Conservation (phyloP, 2,888 invertebrate species). For the Physocephala rufipes region DNA sequence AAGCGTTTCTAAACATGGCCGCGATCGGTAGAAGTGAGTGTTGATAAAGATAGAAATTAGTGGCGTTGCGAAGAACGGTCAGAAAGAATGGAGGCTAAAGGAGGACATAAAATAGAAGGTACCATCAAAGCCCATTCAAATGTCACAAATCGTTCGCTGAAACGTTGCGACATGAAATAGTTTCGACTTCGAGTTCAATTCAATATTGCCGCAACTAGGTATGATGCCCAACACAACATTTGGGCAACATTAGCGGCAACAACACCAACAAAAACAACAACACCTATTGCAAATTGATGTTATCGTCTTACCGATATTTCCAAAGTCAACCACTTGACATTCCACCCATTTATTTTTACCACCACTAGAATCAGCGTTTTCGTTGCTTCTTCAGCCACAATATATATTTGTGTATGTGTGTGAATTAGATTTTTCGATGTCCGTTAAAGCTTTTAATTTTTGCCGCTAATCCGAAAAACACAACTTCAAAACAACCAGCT, state of each 20-base stretch:
- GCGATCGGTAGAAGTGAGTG: too few species aligned
- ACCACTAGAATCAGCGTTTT: background rate
- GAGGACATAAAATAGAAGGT: conserved; percentile 46
- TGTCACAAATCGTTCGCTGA: conserved; percentile 62
- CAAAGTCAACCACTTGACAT: conserved; percentile 52
- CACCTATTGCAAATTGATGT: conserved; percentile 42
- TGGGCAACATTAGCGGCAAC: conserved; percentile 38
- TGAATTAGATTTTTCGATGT: conserved; percentile 45
- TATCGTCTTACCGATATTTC: conserved; percentile 35
- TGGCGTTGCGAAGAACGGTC: background rate
- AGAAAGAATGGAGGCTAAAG: background rate
- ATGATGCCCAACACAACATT: background rate
- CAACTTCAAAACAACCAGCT: conserved; percentile 3
- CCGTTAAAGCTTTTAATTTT: conserved; percentile 56
- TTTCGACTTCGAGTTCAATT: conserved; percentile 65
- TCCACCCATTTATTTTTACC: conserved; percentile 49
- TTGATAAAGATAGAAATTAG: background rate
- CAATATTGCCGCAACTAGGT: conserved; percentile 35
- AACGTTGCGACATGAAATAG: conserved; percentile 62
- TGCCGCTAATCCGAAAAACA: conserved; percentile 52
- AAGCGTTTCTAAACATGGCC: too few species aligned
- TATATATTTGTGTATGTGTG: background rate
- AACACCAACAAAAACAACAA: conserved; percentile 34
- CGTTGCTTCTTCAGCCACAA: background rate
- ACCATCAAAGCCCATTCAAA: conserved; percentile 58